Evolutionary conservation across 2,888 invertebrate species (phyloP), one percentile per base, ranked within the genome.

Genomic region (Agrenia bidenticulata): DNA sequence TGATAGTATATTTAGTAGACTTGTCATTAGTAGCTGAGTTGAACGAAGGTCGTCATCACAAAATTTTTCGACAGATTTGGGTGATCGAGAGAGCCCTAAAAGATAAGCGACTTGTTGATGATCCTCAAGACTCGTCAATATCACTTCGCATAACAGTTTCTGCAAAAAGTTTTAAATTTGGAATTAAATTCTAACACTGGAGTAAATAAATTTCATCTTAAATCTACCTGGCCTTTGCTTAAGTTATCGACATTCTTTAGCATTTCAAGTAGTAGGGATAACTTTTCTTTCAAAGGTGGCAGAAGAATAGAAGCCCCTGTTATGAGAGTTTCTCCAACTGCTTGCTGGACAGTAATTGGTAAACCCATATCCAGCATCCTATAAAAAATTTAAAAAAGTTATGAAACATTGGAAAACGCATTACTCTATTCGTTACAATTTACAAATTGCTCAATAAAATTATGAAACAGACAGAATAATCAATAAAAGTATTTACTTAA

Each of bases 81-180:
- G 60, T 23, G 75, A 70, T 45, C 77, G 74, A 54, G 80, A 79
- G 72, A 83, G 82, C 2, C 85, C 85, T 5, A 86, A 79, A 45
- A 86, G 78, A 1, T 84, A 80, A 0, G 85, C 83, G 13, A 86
- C 82, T 74, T 85, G 85, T 32, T 80, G 80, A 70, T 85, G 84
- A 77, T 86, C 85, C 76, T 85, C 85, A 49, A 87, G 80, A 77
- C 85, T 86, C 32, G 82, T 83, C 66, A 86, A 79, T 59, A 86
- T 84, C 55, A 86, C 85, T 60, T 81, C 83, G 67, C 86, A 78
- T 66, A 86, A 81, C 82, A 86, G 83, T 76, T 84, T 82, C 81
- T 83, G 72, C 11, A 51, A 58, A 15, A 56, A 45, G n/a, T 26
- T 24, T 26, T 26, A n/a, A 2, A 15, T 26, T 11, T 26, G n/a